Conservation (phyloP, 2,888 invertebrate species). For the Drosophila acutilabella region DNA sequence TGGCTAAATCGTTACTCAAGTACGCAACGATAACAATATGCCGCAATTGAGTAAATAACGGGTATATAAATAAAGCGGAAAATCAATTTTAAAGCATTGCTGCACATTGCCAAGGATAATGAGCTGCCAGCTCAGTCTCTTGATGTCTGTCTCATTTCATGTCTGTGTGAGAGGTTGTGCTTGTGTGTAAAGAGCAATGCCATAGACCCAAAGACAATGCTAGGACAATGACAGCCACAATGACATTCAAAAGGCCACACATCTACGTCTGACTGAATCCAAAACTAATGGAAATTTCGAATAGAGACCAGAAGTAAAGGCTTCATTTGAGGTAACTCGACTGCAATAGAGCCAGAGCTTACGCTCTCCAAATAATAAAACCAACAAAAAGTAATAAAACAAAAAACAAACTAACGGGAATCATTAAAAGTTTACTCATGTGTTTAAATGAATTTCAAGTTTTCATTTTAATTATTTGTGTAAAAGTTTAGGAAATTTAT, state of each 20-base stretch:
- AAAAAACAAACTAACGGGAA: too few relatives aligned
- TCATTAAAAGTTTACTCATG: too few relatives aligned
- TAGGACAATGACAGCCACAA: conserved; percentile 38
- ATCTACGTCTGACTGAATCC: conserved; percentile 25
- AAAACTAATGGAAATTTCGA: conserved; percentile 25
- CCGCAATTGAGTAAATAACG: background rate
- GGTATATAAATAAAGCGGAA: conserved; percentile 54
- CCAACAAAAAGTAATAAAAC: too few relatives aligned
- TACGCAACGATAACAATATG: background rate
- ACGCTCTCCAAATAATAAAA: too few relatives aligned
- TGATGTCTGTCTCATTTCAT: background rate
- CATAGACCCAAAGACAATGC: conserved; percentile 43
- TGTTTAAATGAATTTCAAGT: too few relatives aligned
- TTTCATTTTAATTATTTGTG: too few relatives aligned
- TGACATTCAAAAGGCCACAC: conserved; percentile 36
- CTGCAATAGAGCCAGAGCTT: background rate
- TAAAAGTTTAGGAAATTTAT: too few relatives aligned
- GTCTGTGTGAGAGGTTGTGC: background rate
- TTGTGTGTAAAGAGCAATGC: conserved; percentile 28
- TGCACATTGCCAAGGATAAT: conserved; percentile 67
- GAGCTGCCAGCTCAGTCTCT: conserved; percentile 39
- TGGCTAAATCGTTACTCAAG: too few relatives aligned
- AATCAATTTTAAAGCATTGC: conserved; percentile 71
- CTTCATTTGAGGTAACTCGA: background rate
- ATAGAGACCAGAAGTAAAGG: background rate